These are phyloP conservation scores for Adoxophyes honmai DNA, from an alignment of 1,140 invertebrate species.

Conservation along the genomic window DNA sequence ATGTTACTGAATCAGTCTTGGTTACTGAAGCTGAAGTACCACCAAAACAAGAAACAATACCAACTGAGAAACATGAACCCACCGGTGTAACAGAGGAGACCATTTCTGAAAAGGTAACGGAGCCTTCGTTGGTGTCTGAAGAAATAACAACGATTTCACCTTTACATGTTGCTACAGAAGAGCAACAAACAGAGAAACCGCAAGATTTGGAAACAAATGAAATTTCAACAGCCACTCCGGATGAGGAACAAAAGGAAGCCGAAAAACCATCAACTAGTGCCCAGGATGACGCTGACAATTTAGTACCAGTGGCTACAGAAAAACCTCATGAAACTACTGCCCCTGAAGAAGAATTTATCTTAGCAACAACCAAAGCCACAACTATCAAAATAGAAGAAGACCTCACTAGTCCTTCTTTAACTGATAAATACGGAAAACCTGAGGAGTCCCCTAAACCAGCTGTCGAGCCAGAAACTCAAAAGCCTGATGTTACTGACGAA, in stretches of 20 bases:
- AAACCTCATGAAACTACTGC: constrained; percentile 33
- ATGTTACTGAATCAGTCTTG: not conserved
- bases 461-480: constrained; percentile 35
- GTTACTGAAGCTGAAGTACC: not conserved
- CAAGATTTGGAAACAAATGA: not conserved
- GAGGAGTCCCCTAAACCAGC: constrained; percentile 34
- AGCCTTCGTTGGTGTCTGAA: not conserved
- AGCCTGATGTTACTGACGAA: constrained; percentile 42
- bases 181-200: not conserved
- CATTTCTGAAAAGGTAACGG: not conserved
- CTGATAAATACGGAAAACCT: constrained; percentile 35
- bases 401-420: constrained; percentile 24
- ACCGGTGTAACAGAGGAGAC: not conserved
- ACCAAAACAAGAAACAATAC: not conserved
- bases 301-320: constrained; percentile 16
- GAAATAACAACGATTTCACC: not conserved
- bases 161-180: not conserved
- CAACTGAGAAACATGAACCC: not conserved
- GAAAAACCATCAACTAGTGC: not conserved
- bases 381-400: constrained; percentile 38
- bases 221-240: not conserved
- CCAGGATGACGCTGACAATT: constrained; percentile 19
- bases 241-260: constrained; percentile 12
- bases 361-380: constrained; percentile 35
- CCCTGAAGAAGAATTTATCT: constrained; percentile 35